Percentiles rank a stretch among this genome's conserved stretches.
Conservation (phyloP, 2,797 vertebrate species). For the Champsocephalus esox region DNA sequence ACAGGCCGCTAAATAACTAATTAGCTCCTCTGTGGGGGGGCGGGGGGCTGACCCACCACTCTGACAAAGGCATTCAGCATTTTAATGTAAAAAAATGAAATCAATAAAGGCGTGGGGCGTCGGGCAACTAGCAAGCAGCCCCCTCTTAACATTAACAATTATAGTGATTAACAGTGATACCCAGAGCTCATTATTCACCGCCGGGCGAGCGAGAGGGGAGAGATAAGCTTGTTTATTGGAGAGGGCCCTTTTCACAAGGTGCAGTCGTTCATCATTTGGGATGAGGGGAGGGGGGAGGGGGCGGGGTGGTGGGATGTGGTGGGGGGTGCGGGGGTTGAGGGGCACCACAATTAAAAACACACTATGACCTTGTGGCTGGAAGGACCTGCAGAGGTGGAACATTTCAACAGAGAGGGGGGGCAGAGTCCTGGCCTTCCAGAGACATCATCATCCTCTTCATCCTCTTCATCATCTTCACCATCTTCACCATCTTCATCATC, state of each 20-base stretch:
- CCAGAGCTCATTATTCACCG: slow-evolving; percentile 94
- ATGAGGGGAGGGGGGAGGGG: slow-evolving; percentile 43
- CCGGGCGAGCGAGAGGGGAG: slow-evolving; percentile 71
- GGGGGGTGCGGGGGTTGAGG: slow-evolving; percentile 35
- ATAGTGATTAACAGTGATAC: slow-evolving; percentile 95
- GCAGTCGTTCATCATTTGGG: slow-evolving; percentile 91
- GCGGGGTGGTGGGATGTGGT: slow-evolving; percentile 33
- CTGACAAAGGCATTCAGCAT: slow-evolving; percentile 76
- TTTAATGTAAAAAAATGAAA: slow-evolving; percentile 90
- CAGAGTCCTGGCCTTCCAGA: slow-evolving; percentile 6
- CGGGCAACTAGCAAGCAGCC: slow-evolving; percentile 71
- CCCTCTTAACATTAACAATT: slow-evolving; percentile 94
- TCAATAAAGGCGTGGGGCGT: slow-evolving; percentile 88
- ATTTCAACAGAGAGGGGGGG: slow-evolving; percentile 48
- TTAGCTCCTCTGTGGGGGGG: slow-evolving; percentile 75
- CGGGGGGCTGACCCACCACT: slow-evolving; percentile 54
- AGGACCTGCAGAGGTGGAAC: slow-evolving; percentile 75
- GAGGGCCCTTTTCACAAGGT: slow-evolving; percentile 90
- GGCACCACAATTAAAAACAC: slow-evolving; percentile 80
- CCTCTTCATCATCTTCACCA: background rate
- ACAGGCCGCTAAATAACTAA: slow-evolving; percentile 83
- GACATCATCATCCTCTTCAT: slow-evolving; percentile 1
- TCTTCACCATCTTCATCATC: background rate
- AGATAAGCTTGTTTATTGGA: slow-evolving; percentile 94
- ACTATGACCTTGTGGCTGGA: slow-evolving; percentile 80